These are phyloP conservation scores for Desmodus rotundus DNA, from an alignment of 2,113 vertebrate species.

Conservation along the genomic window DNA sequence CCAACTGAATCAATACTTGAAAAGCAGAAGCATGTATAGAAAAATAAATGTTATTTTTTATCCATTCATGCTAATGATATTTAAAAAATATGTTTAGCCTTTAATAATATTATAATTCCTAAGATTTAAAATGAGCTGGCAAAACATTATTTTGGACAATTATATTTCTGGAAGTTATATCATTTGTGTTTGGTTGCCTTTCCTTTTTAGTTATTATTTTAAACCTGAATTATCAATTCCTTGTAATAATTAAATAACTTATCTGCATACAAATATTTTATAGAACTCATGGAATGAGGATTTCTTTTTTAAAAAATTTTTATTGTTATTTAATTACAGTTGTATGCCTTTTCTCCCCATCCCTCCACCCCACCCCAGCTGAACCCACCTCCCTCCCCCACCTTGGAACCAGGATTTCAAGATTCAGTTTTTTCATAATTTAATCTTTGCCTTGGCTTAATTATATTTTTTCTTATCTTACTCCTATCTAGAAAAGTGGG, in stretches of 20 bases:
- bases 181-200: background rate
- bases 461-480: background rate
- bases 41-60: background rate
- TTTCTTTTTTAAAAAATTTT: no score
- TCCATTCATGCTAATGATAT: background rate
- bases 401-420: background rate
- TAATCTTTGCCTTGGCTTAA: background rate
- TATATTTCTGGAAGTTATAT: background rate
- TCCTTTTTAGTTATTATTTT: background rate
- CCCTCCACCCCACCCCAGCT: no score
- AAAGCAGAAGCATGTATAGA: background rate
- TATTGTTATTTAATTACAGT: no score
- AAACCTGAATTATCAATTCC: background rate
- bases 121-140: background rate
- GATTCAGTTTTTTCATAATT: background rate
- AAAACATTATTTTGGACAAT: background rate
- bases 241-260: background rate
- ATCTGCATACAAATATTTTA: background rate
- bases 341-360: no score
- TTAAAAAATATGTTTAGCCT: background rate
- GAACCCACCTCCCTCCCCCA: no score
- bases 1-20: background rate
- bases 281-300: background rate
- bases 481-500: background rate
- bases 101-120: background rate